phyloP scores from a whole-genome alignment of 2,888 invertebrate species.

The Fragum fragum region DNA sequence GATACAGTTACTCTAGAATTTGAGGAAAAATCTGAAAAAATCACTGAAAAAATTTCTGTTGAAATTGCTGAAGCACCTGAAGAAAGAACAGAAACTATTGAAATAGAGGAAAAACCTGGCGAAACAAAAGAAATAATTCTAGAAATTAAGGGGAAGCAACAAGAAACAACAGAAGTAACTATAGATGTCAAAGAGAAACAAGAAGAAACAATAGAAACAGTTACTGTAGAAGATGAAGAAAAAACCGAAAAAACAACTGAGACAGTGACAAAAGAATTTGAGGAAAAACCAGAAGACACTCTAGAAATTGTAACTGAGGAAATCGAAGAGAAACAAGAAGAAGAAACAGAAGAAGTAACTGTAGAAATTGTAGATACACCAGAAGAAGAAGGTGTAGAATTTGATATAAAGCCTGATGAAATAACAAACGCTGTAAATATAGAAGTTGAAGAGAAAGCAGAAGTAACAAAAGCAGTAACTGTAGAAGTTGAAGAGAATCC shows the following conservation, averaged over 20 bases:
- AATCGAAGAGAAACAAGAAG: conserved; percentile 23
- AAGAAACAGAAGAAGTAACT: conserved; percentile 17
- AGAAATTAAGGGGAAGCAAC: background rate
- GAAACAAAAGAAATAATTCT: background rate
- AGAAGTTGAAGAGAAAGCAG: conserved; percentile 35
- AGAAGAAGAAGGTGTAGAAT: conserved; percentile 14
- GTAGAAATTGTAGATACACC: conserved; percentile 31
- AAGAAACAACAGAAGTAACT: background rate
- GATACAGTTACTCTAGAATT: conserved; percentile 8
- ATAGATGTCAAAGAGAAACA: background rate
- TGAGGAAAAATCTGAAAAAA: conserved; percentile 31
- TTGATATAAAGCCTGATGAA: conserved; percentile 27
- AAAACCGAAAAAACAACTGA: conserved; percentile 37
- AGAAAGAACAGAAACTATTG: background rate
- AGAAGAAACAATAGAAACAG: conserved; percentile 49
- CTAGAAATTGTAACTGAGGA: conserved; percentile 17
- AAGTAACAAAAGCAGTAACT: conserved; percentile 24
- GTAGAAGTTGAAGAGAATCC: background rate
- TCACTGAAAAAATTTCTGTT: conserved; percentile 25
- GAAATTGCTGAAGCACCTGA: background rate
- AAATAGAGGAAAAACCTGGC: background rate
- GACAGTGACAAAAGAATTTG: conserved; percentile 13
- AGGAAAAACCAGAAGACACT: background rate
- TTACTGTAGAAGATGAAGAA: conserved; percentile 26
- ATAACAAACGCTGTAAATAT: conserved; percentile 21